phyloP scores from a whole-genome alignment of 2,888 invertebrate genomes.

The Tipula helvola region DNA sequence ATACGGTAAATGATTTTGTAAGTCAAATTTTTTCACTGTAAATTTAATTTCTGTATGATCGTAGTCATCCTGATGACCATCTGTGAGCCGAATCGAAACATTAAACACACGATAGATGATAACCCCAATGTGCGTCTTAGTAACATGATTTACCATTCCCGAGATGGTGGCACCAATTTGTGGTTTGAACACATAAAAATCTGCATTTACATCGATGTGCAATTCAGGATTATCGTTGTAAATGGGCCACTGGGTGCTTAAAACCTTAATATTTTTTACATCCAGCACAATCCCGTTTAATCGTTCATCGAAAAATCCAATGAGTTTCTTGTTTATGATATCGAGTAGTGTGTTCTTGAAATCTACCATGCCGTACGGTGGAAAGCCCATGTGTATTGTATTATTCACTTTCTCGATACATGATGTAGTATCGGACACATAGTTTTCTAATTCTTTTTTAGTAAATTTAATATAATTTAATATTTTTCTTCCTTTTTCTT shows the following conservation, averaged over 20 bases:
- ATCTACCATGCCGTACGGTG: conserved; percentile 40
- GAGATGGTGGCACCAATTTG: conserved; percentile 39
- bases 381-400: conserved; percentile 39
- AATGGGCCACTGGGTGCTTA: conserved; percentile 37
- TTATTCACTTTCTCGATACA: conserved; percentile 38
- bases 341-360: conserved; percentile 38
- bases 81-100: conserved; percentile 42
- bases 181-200: conserved; percentile 53
- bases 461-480: conserved; percentile 33
- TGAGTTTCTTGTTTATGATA: conserved; percentile 31
- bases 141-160: conserved; percentile 46
- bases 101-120: conserved; percentile 52
- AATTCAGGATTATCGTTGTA: conserved; percentile 42
- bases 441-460: conserved; percentile 35
- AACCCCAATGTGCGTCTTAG: conserved; percentile 43
- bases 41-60: conserved; percentile 35
- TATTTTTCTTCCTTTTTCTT: conserved; percentile 27
- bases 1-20: conserved; percentile 28
- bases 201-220: conserved; percentile 45
- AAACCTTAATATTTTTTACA: conserved; percentile 44
- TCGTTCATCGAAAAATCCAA: conserved; percentile 40
- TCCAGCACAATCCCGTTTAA: conserved; percentile 48
- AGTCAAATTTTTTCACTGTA: conserved; percentile 28
- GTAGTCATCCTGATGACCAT: conserved; percentile 29
- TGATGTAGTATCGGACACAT: conserved; percentile 37